phyloP scores from a whole-genome alignment of 2,888 invertebrate genomes.

The Ornithoptera priamus region DNA sequence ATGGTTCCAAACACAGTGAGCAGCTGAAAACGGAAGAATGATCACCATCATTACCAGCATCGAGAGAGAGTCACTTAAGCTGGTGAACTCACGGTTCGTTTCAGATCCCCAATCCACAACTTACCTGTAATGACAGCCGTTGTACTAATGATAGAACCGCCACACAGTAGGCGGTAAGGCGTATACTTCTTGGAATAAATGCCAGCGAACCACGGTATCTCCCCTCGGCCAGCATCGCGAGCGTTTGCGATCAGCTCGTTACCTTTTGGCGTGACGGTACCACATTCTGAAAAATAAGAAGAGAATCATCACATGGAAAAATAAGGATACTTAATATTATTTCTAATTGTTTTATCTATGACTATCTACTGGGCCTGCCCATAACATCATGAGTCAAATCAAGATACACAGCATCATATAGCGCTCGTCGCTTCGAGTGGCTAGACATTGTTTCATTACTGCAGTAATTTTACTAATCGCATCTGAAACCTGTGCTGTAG shows the following conservation, averaged over 20 bases:
- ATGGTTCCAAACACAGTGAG: constrained; percentile 61
- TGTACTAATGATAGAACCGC: constrained; percentile 62
- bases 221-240: constrained; percentile 41
- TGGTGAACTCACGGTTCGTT: background rate
- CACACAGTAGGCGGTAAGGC: constrained; percentile 64
- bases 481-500: too few relatives aligned
- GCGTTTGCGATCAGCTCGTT: constrained; percentile 60
- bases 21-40: constrained; percentile 44
- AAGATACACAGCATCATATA: too few relatives aligned
- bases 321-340: too few relatives aligned
- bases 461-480: too few relatives aligned
- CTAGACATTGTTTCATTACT: too few relatives aligned
- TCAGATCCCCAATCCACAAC: too few relatives aligned
- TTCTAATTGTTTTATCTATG: too few relatives aligned
- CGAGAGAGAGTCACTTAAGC: background rate
- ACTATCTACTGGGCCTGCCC: too few relatives aligned
- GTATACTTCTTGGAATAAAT: constrained; percentile 58
- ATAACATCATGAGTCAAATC: too few relatives aligned
- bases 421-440: too few relatives aligned
- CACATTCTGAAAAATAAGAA: constrained; percentile 46
- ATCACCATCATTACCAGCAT: background rate
- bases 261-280: constrained; percentile 44
- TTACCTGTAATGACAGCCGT: constrained; percentile 39
- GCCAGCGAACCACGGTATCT: constrained; percentile 73
- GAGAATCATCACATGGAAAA: background rate